phyloP scores from a whole-genome alignment of 1,140 invertebrate genomes.

The Oreohelix idahoensis region DNA sequence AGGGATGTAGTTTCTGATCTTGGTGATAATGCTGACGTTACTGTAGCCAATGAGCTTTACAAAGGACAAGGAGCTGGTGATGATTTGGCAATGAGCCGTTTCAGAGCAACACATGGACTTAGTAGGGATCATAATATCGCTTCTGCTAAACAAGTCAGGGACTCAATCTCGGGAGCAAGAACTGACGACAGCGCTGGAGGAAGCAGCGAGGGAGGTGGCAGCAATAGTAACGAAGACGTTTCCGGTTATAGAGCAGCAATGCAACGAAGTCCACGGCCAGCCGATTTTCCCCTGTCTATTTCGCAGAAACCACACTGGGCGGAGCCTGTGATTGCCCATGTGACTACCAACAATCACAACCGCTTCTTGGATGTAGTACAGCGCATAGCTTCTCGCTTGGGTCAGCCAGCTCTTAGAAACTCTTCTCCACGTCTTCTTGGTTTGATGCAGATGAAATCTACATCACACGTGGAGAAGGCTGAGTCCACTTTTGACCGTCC shows the following conservation, averaged over 20 bases:
- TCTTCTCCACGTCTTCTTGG: background rate
- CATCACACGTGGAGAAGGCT: background rate
- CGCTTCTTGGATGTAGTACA: background rate
- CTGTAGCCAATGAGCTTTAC: background rate
- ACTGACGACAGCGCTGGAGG: background rate
- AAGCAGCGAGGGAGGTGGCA: background rate
- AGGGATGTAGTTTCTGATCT: background rate
- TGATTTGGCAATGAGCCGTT: background rate
- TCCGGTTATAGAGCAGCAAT: background rate
- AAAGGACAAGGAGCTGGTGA: background rate
- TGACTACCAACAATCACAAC: background rate
- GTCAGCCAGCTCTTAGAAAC: background rate
- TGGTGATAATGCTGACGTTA: background rate
- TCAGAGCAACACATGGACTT: background rate
- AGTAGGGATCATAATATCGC: background rate
- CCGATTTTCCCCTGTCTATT: background rate
- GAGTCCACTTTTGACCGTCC: background rate
- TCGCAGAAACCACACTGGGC: background rate
- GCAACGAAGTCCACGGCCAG: background rate
- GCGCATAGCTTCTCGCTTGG: background rate
- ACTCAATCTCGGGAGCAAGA: background rate
- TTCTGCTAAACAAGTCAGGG: background rate
- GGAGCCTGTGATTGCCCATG: background rate
- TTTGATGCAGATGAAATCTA: background rate
- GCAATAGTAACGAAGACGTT: background rate